Base-by-base conservation (phyloP, 2,888 invertebrate genomes). In the Sarcophaga subvicina region DNA sequence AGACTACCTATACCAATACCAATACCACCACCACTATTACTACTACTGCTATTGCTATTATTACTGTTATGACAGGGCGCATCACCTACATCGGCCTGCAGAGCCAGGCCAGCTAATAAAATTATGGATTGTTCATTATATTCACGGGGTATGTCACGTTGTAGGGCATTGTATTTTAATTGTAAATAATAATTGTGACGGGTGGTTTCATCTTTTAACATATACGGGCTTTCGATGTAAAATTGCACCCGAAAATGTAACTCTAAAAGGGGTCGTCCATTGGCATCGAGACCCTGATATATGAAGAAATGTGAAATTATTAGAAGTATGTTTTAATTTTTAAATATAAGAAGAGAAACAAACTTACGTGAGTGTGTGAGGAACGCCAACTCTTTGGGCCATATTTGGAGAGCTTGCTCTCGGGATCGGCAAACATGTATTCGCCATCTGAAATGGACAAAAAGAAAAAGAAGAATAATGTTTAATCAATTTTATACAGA, bases 361-460 rank as follows among this genome's bases (percentile, higher is more conserved):
- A 45, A 95, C 96, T 96, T 94, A 97, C 97, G 95, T 97, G 97
- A 92, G 97, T 97, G 94, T 97, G 97, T 90, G 98, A 98, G 90
- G 98, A 97, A 94, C 98, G 97, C 98, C 98, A 98, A 94, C 97
- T 97, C 94, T 98, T 98, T 92, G 98, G 98, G 91, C 98, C 98
- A 95, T 98, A 98, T 94, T 99, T 99, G 93, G 98, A 98, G 92
- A 99, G 95, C 94, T 99, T 99, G 95, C 97, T 97, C 94, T 98
- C 98, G 93, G 96, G 96, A 94, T 98, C 98, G 94, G 98, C 96
- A 94, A 99, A 99, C 93, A 98, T 96, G 94, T 97, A 98, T 95
- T 99, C 98, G 94, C 97, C 98, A 95, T 98, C 98, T 98, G 95
- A 63, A 96, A 96, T 45, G 10, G 47, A 59, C 62, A 69, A 47